Percentiles rank a stretch among this genome's conserved stretches.
Evolutionary conservation across 2,797 vertebrate species (phyloP).

Genomic region (Gorsachius magnificus): DNA sequence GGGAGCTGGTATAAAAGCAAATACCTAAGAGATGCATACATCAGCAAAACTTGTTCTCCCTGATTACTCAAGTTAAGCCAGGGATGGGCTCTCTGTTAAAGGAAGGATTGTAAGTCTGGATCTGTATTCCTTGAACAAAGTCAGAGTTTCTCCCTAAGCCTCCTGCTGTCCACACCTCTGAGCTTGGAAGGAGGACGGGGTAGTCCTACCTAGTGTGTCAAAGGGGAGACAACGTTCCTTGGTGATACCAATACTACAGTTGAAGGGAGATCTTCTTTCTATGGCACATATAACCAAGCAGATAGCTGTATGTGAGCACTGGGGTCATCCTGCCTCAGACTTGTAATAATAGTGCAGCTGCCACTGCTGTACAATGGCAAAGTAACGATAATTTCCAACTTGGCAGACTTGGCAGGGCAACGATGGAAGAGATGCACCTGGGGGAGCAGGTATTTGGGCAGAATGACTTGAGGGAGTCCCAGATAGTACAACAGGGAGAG

Average conservation of each 20-base stretch:
- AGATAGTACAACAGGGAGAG: not conserved
- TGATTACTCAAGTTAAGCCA: not conserved
- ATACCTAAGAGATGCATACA: not conserved
- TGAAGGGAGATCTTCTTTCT: not conserved
- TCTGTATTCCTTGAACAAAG: not conserved
- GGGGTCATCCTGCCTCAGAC: not conserved
- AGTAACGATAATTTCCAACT: not conserved
- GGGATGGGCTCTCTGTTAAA: not conserved
- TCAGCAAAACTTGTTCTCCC: constrained; percentile 33
- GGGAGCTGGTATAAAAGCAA: not conserved
- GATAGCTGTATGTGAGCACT: not conserved
- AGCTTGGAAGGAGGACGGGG: not conserved
- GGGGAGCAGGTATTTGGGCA: not conserved
- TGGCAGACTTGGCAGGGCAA: not conserved
- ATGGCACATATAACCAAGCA: not conserved
- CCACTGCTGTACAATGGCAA: not conserved
- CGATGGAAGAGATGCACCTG: not conserved
- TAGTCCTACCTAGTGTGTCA: not conserved
- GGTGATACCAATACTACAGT: not conserved
- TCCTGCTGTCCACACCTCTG: not conserved
- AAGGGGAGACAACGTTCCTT: not conserved
- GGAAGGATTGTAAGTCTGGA: not conserved
- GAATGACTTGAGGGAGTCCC: not conserved
- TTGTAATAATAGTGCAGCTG: not conserved
- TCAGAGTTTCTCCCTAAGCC: not conserved